Base-by-base conservation (phyloP, 2,113 vertebrate genomes). In the Xenopus borealis region DNA sequence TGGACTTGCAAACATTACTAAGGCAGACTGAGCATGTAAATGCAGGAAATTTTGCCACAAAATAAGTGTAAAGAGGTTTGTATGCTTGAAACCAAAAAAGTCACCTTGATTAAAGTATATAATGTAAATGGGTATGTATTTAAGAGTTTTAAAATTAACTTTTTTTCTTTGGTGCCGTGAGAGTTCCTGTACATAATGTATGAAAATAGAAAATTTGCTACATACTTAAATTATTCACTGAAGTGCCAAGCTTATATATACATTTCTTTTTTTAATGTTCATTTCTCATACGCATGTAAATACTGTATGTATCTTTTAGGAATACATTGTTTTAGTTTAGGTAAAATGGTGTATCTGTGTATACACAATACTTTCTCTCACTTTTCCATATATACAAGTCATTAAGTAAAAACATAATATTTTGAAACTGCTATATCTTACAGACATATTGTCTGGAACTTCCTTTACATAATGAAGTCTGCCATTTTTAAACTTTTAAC, bases 181-280 rank as follows among this genome's bases (percentile, higher is more conserved):
- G 81, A 81, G 78, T 80, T 67, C 83, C 72, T 85, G 20, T 90
- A 85, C 80, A 80, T 79, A 87, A 64, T 83, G 81, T 86, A 88
- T 88, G 80, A 84, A 81, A 87, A 81, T 71, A 77, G 58, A 77
- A 57, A 69, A 69, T 55, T 77, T 70, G 61, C 66, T 70, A 81
- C 82, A 89, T 80, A 86, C 80, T 88, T 83, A 86, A 83, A 82
- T 77, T 80, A 83, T 85, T 89, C 89, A 91, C 90, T 83, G 30
- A 93, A 93, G 91, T 92, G 89, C 90, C 90, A 88, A 90, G 82
- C 72, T 87, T 78, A 81, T 80, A 72, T 81, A 79, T 82, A 82
- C 45, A 33, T 77, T 80, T 85, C 81, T 69, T 27, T 81, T 83
- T 80, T 78, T 61, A 70, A 57, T 84, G 85, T 85, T 57, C 78